These are phyloP conservation scores for Brachyrhaphis roseni DNA, from an alignment of 2,797 vertebrate species.

Conservation along the genomic window DNA sequence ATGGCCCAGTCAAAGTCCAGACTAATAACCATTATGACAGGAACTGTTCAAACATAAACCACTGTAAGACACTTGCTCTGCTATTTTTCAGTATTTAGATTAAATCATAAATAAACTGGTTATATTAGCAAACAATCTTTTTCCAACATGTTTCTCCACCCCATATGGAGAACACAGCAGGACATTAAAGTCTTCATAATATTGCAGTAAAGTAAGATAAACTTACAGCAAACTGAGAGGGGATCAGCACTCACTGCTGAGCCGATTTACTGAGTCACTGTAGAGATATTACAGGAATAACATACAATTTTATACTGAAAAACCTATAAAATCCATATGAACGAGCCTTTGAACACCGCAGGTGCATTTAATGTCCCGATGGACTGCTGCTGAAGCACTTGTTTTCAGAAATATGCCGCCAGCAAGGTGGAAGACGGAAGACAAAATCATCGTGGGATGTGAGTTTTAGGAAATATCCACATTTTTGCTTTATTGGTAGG, in stretches of 20 bases:
- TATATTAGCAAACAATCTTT: neutral
- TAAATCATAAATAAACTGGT: neutral
- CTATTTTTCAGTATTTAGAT: neutral
- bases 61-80: neutral
- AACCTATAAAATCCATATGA: conserved; percentile 24
- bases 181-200: conserved; percentile 26
- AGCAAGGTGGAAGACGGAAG: conserved; percentile 59
- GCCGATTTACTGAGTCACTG: conserved; percentile 8
- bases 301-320: conserved; percentile 41
- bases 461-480: conserved; percentile 47
- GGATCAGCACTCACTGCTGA: conserved; percentile 23
- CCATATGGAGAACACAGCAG: neutral
- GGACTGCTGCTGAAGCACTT: conserved; percentile 12
- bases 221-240: conserved; percentile 33
- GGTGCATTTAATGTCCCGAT: conserved; percentile 20
- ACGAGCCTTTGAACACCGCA: conserved; percentile 26
- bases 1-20: neutral
- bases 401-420: conserved; percentile 16
- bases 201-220: conserved; percentile 30
- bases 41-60: neutral
- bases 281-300: conserved; percentile 33
- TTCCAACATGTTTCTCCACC: neutral
- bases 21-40: neutral
- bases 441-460: conserved; percentile 24
- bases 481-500: conserved; percentile 31